Conservation (phyloP, 2,113 vertebrate genomes). For the Otolemur garnettii region DNA sequence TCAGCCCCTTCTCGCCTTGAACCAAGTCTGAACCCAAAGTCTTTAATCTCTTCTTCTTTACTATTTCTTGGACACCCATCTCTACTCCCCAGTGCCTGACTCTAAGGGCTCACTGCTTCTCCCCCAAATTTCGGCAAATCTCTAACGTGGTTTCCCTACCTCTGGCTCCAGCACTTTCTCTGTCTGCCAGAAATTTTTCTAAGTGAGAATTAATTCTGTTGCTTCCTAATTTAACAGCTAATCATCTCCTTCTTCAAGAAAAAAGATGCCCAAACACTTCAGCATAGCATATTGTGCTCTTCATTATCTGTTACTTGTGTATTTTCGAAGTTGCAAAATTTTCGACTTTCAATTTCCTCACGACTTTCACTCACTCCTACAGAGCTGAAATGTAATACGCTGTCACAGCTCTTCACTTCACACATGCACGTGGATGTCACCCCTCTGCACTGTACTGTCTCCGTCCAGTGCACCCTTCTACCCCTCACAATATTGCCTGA, state of each 20-base stretch:
- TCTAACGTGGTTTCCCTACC: neutral
- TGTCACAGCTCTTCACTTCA: neutral
- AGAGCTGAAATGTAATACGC: neutral
- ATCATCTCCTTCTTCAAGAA: neutral
- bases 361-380: neutral
- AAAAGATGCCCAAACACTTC: neutral
- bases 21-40: neutral
- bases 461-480: fast-evolving
- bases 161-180: neutral
- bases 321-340: neutral
- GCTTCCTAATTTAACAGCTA: neutral
- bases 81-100: neutral
- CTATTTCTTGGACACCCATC: neutral
- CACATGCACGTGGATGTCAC: neutral
- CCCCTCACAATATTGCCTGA: neutral
- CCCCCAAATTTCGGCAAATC: neutral
- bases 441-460: neutral
- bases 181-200: neutral
- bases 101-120: neutral
- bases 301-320: neutral
- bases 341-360: neutral
- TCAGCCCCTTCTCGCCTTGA: neutral
- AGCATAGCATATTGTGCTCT: neutral
- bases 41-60: neutral
- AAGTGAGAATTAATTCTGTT: neutral